Evolutionary conservation across 2,888 invertebrate species (phyloP), one percentile per base, ranked within the genome.

Genomic region (Meteorus colon): DNA sequence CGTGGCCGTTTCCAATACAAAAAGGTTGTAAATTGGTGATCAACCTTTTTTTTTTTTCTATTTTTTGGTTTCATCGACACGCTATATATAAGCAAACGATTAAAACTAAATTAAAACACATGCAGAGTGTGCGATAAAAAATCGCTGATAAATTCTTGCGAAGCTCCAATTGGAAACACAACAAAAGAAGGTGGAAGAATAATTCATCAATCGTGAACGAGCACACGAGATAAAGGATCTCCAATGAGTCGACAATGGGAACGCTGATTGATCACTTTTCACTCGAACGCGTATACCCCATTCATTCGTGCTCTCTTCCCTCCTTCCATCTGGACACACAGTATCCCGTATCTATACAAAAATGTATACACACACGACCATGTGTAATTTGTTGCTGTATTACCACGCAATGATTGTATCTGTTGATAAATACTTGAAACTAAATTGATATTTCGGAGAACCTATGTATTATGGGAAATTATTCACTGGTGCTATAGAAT

Each of bases 201-300:
- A 41, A 41, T 29, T 31, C 62, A 62, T 62, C 62, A 62, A 62
- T 29, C 27, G 41, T 70, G 60, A 70, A 70, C 37, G 27, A 59
- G 24, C 51, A 55, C 34, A 60, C 19, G 70, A 70, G 60, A 70
- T 60, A 60, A 59, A 60, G 73, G 34, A 71, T 34, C 68, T 60
- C 69, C 69, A 74, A 79, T 77, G 77, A 77, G 70, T 74, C 75
- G 80, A 86, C 85, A 86, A 86, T 86, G 78, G 84, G 73, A 77
- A 75, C 79, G 82, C 79, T 86, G 86, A 86, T 86, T 86, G 86
- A 82, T 86, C 83, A 84, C 82, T 85, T 86, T 86, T 84, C 78
- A 68, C 79, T 82, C 85, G 82, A 81, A 83, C 82, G 80, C 77
- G 81, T 76, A 81, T 31, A 31, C n/a, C 27, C 31, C 31, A 62